Evolutionary conservation across 2,113 vertebrate genomes (phyloP).

Genomic region (Actenoides hombroni): DNA sequence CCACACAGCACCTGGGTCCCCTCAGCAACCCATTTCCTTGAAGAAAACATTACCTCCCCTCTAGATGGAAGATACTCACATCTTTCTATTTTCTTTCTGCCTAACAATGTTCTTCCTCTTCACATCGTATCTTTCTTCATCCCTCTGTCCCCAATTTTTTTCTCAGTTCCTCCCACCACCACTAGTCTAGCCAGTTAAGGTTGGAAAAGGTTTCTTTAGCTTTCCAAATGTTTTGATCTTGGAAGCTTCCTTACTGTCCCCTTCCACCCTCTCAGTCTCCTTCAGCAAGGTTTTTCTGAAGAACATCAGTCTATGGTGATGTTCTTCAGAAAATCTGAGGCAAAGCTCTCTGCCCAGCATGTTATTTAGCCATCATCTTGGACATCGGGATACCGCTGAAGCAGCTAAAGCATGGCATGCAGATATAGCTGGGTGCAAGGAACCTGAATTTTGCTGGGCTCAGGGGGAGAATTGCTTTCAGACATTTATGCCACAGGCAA

Average conservation of each 20-base stretch:
- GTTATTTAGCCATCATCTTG: not conserved
- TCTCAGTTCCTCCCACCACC: not conserved
- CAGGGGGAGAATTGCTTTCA: not conserved
- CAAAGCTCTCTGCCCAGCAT: not conserved
- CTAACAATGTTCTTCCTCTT: not conserved
- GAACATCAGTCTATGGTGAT: not conserved
- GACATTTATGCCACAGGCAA: not conserved
- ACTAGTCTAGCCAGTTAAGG: not conserved
- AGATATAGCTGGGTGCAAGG: not conserved
- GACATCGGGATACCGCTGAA: not conserved
- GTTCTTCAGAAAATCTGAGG: not conserved
- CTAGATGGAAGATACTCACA: not conserved
- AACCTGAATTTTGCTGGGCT: not conserved
- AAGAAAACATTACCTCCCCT: not conserved
- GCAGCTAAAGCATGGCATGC: not conserved
- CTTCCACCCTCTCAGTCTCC: not conserved
- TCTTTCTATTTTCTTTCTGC: not conserved
- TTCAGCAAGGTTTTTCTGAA: not conserved
- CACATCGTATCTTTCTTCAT: not conserved
- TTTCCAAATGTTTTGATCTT: conserved; percentile 3
- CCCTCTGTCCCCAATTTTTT: not conserved
- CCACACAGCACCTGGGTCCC: not conserved
- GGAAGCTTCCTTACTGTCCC: not conserved
- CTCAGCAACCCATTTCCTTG: not conserved
- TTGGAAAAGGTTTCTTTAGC: not conserved